phyloP scores from a whole-genome alignment of 2,888 invertebrate species.

The Salpingus planirostris region DNA sequence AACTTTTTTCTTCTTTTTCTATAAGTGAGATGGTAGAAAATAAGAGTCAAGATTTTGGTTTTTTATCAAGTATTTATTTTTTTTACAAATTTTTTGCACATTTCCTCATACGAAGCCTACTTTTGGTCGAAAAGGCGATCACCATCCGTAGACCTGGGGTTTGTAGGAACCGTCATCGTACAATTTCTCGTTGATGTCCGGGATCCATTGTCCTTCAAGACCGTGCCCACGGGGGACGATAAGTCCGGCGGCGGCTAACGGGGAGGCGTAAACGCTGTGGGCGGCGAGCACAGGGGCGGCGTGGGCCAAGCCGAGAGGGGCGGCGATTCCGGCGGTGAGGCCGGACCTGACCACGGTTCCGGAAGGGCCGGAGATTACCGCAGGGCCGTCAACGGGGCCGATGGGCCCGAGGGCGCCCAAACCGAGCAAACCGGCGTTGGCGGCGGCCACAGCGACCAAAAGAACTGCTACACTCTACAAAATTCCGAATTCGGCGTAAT shows the following conservation, averaged over 20 bases:
- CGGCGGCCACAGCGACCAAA: conserved; percentile 23
- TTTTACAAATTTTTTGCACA: too few species aligned
- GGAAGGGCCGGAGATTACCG: conserved; percentile 20
- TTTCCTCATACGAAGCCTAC: too few species aligned
- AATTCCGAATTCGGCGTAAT: too few species aligned
- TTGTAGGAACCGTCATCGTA: conserved; percentile 32
- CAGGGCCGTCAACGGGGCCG: conserved; percentile 15
- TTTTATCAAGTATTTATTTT: too few species aligned
- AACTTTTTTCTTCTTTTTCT: too few species aligned
- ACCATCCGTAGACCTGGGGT: conserved; percentile 20
- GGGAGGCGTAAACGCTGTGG: conserved; percentile 2
- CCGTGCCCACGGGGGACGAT: conserved; percentile 19
- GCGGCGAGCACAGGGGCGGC: conserved; percentile 6
- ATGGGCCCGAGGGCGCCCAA: too few species aligned
- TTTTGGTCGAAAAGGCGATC: too few species aligned
- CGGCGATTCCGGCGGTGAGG: conserved; percentile 11
- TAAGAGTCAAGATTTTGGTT: too few species aligned
- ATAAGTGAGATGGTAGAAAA: too few species aligned
- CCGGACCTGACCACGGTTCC: conserved; percentile 17
- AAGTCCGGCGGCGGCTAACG: conserved; percentile 21
- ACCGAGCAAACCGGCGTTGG: conserved; percentile 17
- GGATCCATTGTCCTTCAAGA: conserved; percentile 28
- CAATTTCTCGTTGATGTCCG: conserved; percentile 26
- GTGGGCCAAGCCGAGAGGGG: conserved; percentile 8
- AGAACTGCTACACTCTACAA: conserved; percentile 24